These are phyloP conservation scores for Lemur catta DNA, from an alignment of 2,797 vertebrate species.

Conservation along the genomic window DNA sequence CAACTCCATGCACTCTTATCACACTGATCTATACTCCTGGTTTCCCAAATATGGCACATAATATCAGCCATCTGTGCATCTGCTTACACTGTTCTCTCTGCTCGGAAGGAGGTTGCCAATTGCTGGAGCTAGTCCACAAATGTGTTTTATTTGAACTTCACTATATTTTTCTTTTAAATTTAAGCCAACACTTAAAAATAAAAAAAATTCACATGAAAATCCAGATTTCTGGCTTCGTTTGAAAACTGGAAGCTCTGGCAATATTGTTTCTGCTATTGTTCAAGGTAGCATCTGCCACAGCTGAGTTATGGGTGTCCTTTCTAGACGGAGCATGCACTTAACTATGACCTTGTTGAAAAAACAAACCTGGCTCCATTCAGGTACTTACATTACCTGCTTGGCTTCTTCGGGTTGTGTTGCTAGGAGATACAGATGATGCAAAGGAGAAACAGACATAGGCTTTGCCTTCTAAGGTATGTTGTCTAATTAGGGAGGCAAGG, in stretches of 20 bases:
- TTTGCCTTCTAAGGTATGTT: not conserved
- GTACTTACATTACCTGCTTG: not conserved
- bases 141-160: slow-evolving; percentile 57
- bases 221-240: not conserved
- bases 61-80: not conserved
- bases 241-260: not conserved
- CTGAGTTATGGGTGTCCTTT: not conserved
- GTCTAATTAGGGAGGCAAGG: not conserved
- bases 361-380: not conserved
- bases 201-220: not conserved
- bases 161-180: slow-evolving; percentile 45
- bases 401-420: not conserved
- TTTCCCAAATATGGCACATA: not conserved
- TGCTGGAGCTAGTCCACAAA: not conserved
- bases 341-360: not conserved
- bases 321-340: not conserved
- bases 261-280: not conserved
- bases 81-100: not conserved
- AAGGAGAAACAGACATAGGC: not conserved
- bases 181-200: slow-evolving; percentile 37
- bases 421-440: not conserved
- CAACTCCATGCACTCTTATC: not conserved
- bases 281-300: not conserved
- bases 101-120: not conserved
- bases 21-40: not conserved